Base-by-base conservation (phyloP, 2,113 vertebrate genomes). In the Kryptolebias marmoratus region DNA sequence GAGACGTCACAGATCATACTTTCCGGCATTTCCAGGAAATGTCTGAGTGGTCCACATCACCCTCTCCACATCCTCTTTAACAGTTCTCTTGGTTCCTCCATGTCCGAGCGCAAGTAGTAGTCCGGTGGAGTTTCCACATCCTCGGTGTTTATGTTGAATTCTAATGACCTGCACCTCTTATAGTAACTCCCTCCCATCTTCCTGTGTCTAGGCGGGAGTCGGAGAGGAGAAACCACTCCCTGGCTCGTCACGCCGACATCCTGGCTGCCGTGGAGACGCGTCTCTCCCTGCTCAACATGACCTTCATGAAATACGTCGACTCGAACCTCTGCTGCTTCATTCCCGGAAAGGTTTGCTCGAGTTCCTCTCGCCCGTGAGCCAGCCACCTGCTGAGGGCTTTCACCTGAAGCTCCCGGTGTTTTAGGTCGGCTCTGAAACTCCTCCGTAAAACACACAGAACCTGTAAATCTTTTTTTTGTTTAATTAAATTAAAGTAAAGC, bases 291-390 rank as follows among this genome's bases (percentile, higher is more conserved):
- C 94, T 99, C 87, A 99, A 99, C 86, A 99, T 99, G 98, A 99
- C 97, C 75, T 99, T 99, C 92, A 99, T 99, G 98, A 99, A 99
- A 91, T 99, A 99, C 70, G 97, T 99, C 32, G 98, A 99, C 91
- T 98, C 97, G 53, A 98, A 96, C 87, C 96, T 99, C 72, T 99
- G 98, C 89, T 99, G 98, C 94, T 99, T 99, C 93, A 99, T 99
- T 86, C 98, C 98, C 71, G 98, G 98, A 91, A 99, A 99, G 97
- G 98, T 99, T 80, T 91, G 87, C 30, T 45, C 15, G 1, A 12
- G 12, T 18, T 2, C 47, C 5, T 15, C 47, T 48, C 2, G 7
- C 14, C 47, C 15, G 8, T 6, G 30, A 14, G 13, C 30, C 11
- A 55, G 1, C 11, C 5, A 13, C 12, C 22, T 30, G 11, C 12